Conservation (phyloP, 2,888 invertebrate genomes). For the Phalangium opilio region DNA sequence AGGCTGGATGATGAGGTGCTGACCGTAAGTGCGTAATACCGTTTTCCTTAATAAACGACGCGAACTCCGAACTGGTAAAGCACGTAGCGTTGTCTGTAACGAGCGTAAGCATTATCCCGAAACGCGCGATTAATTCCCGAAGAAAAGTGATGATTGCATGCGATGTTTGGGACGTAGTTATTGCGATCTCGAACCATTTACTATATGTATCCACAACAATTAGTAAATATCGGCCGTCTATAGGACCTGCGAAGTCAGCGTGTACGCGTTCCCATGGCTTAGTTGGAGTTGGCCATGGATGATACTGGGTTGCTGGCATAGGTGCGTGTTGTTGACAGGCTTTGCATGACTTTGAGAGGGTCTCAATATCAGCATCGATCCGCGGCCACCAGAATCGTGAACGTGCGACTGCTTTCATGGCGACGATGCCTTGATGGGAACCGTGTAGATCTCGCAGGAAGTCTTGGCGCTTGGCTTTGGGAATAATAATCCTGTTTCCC, state of each 20-base stretch:
- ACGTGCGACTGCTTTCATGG: slow-evolving; percentile 25
- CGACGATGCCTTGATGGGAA: slow-evolving; percentile 23
- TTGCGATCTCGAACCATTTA: no score
- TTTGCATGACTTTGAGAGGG: slow-evolving; percentile 16
- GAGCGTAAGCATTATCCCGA: no score
- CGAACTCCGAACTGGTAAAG: no score
- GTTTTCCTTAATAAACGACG: no score
- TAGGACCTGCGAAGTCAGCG: neutral
- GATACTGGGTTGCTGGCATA: neutral
- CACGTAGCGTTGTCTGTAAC: no score
- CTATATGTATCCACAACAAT: no score
- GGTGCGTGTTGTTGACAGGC: slow-evolving; percentile 14
- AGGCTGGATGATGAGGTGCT: no score
- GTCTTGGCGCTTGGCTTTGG: slow-evolving; percentile 14
- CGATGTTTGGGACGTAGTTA: no score
- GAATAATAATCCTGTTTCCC: slow-evolving; percentile 22
- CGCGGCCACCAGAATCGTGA: slow-evolving; percentile 24
- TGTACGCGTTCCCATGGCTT: neutral
- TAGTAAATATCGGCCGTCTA: no score
- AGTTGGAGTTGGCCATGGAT: neutral
- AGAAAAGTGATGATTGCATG: no score
- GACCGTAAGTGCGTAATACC: no score
- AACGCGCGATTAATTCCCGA: no score
- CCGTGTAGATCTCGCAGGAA: slow-evolving; percentile 22
- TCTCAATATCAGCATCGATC: slow-evolving; percentile 20